These are phyloP conservation scores for Chanos chanos DNA, from an alignment of 2,797 vertebrate species.

Conservation along the genomic window DNA sequence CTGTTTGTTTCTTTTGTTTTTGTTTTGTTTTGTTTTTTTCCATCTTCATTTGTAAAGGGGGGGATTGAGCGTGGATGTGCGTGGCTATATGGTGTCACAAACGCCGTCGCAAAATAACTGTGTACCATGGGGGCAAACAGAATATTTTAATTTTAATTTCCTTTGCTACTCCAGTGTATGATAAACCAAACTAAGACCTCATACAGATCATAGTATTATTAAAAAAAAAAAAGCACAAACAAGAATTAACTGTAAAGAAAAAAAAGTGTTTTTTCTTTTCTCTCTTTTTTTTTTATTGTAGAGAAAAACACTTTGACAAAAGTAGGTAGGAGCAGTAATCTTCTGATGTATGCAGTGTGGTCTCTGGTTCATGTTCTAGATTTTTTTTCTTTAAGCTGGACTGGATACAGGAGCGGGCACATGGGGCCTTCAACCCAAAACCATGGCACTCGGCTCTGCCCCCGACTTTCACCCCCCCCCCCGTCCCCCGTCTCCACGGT, in stretches of 20 bases:
- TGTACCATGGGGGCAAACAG: slow-evolving; percentile 97
- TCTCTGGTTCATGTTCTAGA: slow-evolving; percentile 34
- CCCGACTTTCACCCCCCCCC: slow-evolving; percentile 19
- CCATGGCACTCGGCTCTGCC: slow-evolving; percentile 34
- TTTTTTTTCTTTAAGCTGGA: slow-evolving; percentile 32
- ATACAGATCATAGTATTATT: slow-evolving; percentile 98
- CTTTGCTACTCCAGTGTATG: slow-evolving; percentile 99
- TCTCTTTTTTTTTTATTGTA: slow-evolving; percentile 73
- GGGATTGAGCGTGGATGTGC: slow-evolving; percentile 47
- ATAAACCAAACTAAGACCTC: slow-evolving; percentile 99
- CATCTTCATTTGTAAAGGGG: slow-evolving; percentile 78
- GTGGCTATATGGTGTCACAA: slow-evolving; percentile 43
- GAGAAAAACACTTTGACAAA: slow-evolving; percentile 47
- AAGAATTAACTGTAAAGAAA: slow-evolving; percentile 86
- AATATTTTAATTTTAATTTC: slow-evolving; percentile 82
- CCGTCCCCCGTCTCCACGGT: too few relatives aligned
- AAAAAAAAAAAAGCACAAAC: slow-evolving; percentile 95
- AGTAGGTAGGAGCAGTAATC: slow-evolving; percentile 45
- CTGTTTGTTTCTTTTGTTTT: slow-evolving; percentile 41
- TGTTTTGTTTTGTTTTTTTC: slow-evolving; percentile 56
- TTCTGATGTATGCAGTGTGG: slow-evolving; percentile 40
- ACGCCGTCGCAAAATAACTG: slow-evolving; percentile 86
- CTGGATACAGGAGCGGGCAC: slow-evolving; percentile 14
- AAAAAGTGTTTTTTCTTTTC: slow-evolving; percentile 79
- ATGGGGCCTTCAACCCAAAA: slow-evolving; percentile 16